Evolutionary conservation across 1,140 invertebrate species (phyloP), one percentile per base, ranked within the genome.

Genomic region (Drosophila jambulina): DNA sequence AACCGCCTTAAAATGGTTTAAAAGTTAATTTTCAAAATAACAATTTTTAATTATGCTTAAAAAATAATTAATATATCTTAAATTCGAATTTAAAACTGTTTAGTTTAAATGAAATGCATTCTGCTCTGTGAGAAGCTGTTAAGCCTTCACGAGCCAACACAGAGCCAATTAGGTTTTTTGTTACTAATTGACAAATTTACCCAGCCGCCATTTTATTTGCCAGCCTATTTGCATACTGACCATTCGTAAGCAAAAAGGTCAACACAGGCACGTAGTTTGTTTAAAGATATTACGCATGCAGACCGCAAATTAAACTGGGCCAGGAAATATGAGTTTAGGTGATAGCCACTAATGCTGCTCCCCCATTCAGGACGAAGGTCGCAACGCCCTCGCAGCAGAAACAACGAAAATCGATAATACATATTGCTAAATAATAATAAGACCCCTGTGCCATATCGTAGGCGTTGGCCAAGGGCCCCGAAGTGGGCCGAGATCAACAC

Each of bases 351-450:
- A 88, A 80, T 74, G 64, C 63, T 59, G 36, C 43, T 40, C 25
- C 43, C 29, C 46, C 57, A 61, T 60, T n/a, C 46, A 62, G 46
- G 46, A 13, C 34, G 32, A 40, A 58, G 36, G 40, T 13, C 17
- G 29, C 45, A 21, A 32, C 25, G n/a, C 21, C 65, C 32, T 25
- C 23, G 4, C 34, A 36, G 7, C 34, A 38, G 34, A 25, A 56
- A 32, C 46, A 53, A 42, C n/a, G 67, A 88, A 84, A 87, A 87
- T 88, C 85, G 74, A 87, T 87, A 88, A 17, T 15, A 51, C 25
- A 51, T 51, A 82, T 71, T 84, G 80, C 53, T 56, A 46, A 76
- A 45, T 64, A 63, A 75, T 63, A 75, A 62, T 34, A 38, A 25
- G 27, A 23, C 46, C 67, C 29, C 17, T 21, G 46, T 51, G 7